These are phyloP conservation scores for Himalopsyche phryganea DNA, from an alignment of 1,140 invertebrate species.

Conservation along the genomic window DNA sequence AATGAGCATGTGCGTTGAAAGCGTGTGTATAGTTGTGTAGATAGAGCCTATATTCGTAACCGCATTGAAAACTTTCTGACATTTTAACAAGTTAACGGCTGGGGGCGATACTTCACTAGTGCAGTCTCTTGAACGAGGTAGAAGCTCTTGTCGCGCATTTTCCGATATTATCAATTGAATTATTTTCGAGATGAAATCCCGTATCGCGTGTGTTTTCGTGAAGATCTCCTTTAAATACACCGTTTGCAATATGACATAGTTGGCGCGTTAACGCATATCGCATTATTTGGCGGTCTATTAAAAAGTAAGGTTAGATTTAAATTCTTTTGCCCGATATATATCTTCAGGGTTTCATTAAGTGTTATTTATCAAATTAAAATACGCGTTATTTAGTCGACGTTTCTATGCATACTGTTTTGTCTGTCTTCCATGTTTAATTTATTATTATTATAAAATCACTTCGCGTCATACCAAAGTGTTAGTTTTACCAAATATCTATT, in stretches of 20 bases:
- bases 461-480: neutral
- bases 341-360: neutral
- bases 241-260: slow-evolving; percentile 28
- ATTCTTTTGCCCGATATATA: neutral
- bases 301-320: slow-evolving; percentile 7
- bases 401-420: too few species aligned
- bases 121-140: neutral
- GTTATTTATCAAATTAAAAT: neutral
- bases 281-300: slow-evolving; percentile 6
- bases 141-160: neutral
- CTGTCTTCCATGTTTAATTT: neutral
- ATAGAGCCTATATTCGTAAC: too few species aligned
- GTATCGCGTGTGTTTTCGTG: slow-evolving; percentile 18
- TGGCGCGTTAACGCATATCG: neutral
- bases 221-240: slow-evolving; percentile 24
- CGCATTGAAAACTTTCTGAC: too few species aligned
- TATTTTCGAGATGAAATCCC: slow-evolving; percentile 18
- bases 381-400: too few species aligned
- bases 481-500: neutral
- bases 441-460: too few species aligned
- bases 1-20: too few species aligned
- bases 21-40: too few species aligned
- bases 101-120: neutral
- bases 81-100: too few species aligned
- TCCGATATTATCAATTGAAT: neutral